Percentiles rank a stretch among this genome's conserved stretches.
phyloP scores from a whole-genome alignment of 2,888 invertebrate species.

The Pseudoips prasinana region DNA sequence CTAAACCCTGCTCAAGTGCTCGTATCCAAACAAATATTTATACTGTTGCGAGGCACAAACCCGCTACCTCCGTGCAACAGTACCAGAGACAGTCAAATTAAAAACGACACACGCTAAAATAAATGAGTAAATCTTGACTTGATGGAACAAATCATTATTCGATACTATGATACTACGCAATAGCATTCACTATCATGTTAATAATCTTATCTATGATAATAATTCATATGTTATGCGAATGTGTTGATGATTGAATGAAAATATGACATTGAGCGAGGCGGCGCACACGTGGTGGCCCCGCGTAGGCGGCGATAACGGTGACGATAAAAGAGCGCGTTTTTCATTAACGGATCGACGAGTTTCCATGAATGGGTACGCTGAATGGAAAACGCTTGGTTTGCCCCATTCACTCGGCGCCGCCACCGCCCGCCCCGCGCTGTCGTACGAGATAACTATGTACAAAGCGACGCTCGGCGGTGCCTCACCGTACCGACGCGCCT shows the following conservation, averaged over 20 bases:
- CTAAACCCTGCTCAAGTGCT: too few relatives aligned
- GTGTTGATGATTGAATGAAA: constrained; percentile 55
- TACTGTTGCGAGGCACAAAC: too few relatives aligned
- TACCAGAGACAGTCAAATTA: too few relatives aligned
- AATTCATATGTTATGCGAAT: constrained; percentile 30
- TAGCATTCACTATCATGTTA: constrained; percentile 26
- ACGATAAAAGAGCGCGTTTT: constrained; percentile 63
- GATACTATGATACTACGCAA: too few relatives aligned
- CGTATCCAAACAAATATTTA: too few relatives aligned
- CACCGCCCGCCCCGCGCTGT: constrained; percentile 33
- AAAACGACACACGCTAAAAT: too few relatives aligned
- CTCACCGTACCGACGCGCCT: constrained; percentile 25
- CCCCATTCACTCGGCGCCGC: constrained; percentile 57
- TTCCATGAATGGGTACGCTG: constrained; percentile 76
- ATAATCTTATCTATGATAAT: constrained; percentile 40
- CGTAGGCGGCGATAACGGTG: constrained; percentile 56
- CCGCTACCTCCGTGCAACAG: too few relatives aligned
- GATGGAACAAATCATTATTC: too few relatives aligned
- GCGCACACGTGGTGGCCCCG: constrained; percentile 49
- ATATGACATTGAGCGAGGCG: constrained; percentile 39
- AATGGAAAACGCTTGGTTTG: constrained; percentile 73
- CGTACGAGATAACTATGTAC: constrained; percentile 23
- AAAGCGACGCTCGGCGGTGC: constrained; percentile 15
- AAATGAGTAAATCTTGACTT: too few relatives aligned
- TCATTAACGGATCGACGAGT: constrained; percentile 74